A percentile compares a stretch with the other conserved stretches of the same genome.
These are phyloP conservation scores for Tupiocoris notatus DNA, from an alignment of 2,888 invertebrate species.

Conservation along the genomic window DNA sequence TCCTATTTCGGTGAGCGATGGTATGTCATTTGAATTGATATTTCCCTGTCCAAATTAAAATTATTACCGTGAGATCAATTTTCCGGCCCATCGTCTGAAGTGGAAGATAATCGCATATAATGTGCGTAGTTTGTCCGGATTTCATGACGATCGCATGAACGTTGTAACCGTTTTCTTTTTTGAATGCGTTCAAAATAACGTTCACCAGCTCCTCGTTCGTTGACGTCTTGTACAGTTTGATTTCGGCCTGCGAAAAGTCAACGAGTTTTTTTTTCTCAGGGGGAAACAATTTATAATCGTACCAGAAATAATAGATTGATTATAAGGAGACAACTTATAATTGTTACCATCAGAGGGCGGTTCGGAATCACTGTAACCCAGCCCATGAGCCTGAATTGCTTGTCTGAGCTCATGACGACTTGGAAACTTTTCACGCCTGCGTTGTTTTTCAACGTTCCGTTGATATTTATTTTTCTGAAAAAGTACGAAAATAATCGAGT, in stretches of 20 bases:
- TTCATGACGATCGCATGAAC: conserved; percentile 45
- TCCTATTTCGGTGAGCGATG: too few relatives aligned
- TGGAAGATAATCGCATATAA: conserved; percentile 45
- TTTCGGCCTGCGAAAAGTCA: conserved; percentile 44
- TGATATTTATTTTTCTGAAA: conserved; percentile 46
- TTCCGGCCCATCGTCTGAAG: conserved; percentile 41
- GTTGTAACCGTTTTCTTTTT: conserved; percentile 47
- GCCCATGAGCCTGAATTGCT: conserved; percentile 43
- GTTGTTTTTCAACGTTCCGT: conserved; percentile 44
- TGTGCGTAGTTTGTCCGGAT: conserved; percentile 44
- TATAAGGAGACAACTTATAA: too few relatives aligned
- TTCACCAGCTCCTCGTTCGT: conserved; percentile 45
- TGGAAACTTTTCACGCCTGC: conserved; percentile 43
- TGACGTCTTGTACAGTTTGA: conserved; percentile 45
- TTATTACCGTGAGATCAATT: conserved; percentile 44
- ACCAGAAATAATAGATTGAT: too few relatives aligned
- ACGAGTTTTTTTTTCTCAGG: too few relatives aligned
- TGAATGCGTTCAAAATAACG: conserved; percentile 43
- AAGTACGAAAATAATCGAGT: neutral
- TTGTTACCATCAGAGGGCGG: conserved; percentile 43
- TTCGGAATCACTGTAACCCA: conserved; percentile 40
- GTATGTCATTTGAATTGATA: too few relatives aligned
- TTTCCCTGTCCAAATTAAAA: too few relatives aligned
- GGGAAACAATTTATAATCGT: too few relatives aligned
- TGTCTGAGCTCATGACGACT: conserved; percentile 45